Evolutionary conservation across 1,140 invertebrate species (phyloP).

Genomic region (Drosophila tani): DNA sequence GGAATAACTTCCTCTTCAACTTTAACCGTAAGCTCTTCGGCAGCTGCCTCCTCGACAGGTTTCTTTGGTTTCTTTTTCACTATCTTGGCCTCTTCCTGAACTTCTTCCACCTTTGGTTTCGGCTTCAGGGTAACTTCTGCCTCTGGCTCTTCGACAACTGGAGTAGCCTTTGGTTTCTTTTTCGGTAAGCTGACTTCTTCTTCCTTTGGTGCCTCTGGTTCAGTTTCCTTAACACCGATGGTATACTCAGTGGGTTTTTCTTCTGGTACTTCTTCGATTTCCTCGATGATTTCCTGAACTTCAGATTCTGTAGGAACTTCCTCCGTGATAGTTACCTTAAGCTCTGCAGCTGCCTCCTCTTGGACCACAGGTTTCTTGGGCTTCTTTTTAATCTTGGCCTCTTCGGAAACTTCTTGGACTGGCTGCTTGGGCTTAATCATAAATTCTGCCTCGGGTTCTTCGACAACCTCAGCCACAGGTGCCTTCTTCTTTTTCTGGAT

Average conservation of each 20-base stretch:
- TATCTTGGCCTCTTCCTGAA: slow-evolving; percentile 75
- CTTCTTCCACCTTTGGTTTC: slow-evolving; percentile 73
- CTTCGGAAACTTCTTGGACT: slow-evolving; percentile 77
- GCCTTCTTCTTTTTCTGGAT: slow-evolving; percentile 67
- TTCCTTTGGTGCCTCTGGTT: slow-evolving; percentile 50
- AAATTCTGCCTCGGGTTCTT: slow-evolving; percentile 78
- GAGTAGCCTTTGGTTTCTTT: slow-evolving; percentile 43
- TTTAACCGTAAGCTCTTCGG: slow-evolving; percentile 73
- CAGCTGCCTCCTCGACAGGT: slow-evolving; percentile 54
- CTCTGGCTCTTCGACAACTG: slow-evolving; percentile 67
- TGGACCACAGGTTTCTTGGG: slow-evolving; percentile 50
- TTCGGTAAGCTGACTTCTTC: slow-evolving; percentile 59
- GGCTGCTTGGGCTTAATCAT: slow-evolving; percentile 65
- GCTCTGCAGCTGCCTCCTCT: slow-evolving; percentile 70
- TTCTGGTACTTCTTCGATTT: slow-evolving; percentile 54
- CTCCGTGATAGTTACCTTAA: slow-evolving; percentile 63
- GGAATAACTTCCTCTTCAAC: slow-evolving; percentile 67
- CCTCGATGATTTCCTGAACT: slow-evolving; percentile 63
- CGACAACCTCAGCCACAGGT: slow-evolving; percentile 48
- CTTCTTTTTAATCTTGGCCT: slow-evolving; percentile 77
- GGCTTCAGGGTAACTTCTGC: slow-evolving; percentile 65
- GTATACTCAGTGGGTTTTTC: slow-evolving; percentile 46
- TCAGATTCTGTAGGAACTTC: slow-evolving; percentile 52
- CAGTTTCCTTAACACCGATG: slow-evolving; percentile 60
- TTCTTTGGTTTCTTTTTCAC: slow-evolving; percentile 74